phyloP scores from a whole-genome alignment of 2,888 invertebrate genomes.

The Spisula solida region DNA sequence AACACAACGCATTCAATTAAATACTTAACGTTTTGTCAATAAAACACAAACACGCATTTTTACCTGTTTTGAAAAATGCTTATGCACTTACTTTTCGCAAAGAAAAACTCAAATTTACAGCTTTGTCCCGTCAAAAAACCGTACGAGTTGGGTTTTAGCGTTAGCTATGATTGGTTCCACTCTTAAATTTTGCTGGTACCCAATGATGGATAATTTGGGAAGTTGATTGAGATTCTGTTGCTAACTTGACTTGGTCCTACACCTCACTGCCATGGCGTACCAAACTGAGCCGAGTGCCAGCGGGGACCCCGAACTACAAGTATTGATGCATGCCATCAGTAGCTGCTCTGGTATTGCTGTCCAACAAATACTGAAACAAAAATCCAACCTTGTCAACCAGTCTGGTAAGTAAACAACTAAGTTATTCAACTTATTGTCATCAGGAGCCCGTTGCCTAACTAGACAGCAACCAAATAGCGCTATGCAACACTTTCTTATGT shows the following conservation, averaged over 20 bases:
- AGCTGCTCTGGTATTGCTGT: constrained; percentile 77
- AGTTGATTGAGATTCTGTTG: neutral
- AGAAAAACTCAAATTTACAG: neutral
- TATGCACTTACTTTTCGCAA: no score
- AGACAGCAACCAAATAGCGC: no score
- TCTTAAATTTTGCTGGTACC: neutral
- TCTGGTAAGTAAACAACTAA: neutral
- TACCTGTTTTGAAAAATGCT: neutral
- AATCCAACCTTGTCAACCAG: constrained; percentile 73
- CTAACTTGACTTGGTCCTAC: neutral
- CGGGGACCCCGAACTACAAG: constrained; percentile 72
- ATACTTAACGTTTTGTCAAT: neutral
- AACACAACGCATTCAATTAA: neutral
- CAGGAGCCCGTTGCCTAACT: no score
- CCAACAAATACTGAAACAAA: constrained; percentile 74
- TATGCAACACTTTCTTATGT: no score
- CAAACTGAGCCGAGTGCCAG: neutral
- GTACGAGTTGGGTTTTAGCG: neutral
- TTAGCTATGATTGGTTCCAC: neutral
- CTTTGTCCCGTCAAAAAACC: neutral
- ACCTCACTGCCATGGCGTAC: no score
- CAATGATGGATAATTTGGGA: neutral
- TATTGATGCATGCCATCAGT: constrained; percentile 80
- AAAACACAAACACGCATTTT: neutral
- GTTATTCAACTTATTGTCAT: no score